Percentiles rank a stretch among this genome's conserved stretches.
These are phyloP conservation scores for Lethocerus indicus DNA, from an alignment of 1,140 invertebrate genomes.

Conservation along the genomic window DNA sequence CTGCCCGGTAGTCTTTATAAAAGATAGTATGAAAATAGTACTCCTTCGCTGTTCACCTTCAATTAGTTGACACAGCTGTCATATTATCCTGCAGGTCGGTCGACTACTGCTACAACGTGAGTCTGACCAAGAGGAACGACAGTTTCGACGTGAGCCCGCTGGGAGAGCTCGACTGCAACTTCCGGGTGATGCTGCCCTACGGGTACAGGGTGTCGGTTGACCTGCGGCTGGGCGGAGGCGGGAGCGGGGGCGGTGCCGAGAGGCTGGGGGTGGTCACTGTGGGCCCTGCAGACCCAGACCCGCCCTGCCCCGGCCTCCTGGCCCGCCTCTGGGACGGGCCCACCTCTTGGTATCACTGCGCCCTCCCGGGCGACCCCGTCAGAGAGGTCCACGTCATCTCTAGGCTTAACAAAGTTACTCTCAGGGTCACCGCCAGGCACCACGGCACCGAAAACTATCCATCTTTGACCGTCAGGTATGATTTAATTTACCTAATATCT, in stretches of 20 bases:
- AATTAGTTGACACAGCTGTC: too few species aligned
- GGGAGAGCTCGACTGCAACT: slow-evolving; percentile 34
- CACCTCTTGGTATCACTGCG: slow-evolving; percentile 35
- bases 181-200: slow-evolving; percentile 40
- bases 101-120: slow-evolving; percentile 43
- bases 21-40: too few species aligned
- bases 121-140: slow-evolving; percentile 33
- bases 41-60: too few species aligned
- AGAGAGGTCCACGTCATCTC: slow-evolving; percentile 35
- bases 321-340: slow-evolving; percentile 32
- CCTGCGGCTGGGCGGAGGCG: slow-evolving; percentile 36
- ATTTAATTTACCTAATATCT: too few species aligned
- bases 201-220: slow-evolving; percentile 36
- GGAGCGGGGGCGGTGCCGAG: too few species aligned
- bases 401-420: slow-evolving; percentile 30
- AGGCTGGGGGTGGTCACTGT: too few species aligned
- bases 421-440: slow-evolving; percentile 24
- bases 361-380: slow-evolving; percentile 30
- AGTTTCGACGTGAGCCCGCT: slow-evolving; percentile 34
- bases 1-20: too few species aligned
- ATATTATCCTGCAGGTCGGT: slow-evolving; percentile 38
- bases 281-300: too few species aligned
- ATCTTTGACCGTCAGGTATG: too few species aligned
- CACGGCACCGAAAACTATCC: too few species aligned
- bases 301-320: slow-evolving; percentile 33